These are phyloP conservation scores for Smithornis capensis DNA, from an alignment of 2,113 vertebrate species.

Conservation along the genomic window DNA sequence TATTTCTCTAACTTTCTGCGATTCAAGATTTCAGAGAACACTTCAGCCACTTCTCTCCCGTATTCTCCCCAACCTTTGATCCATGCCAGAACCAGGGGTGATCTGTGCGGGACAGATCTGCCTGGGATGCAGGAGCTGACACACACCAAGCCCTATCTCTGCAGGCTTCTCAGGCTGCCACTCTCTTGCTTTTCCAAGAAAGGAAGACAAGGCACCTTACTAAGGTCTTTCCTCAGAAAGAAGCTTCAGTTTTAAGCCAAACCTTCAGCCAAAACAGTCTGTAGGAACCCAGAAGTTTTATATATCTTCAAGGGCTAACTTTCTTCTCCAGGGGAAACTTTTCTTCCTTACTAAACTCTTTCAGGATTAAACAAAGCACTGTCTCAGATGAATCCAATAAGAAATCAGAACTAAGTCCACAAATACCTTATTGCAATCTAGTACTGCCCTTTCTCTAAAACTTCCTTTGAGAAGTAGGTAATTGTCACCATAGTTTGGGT, in stretches of 20 bases:
- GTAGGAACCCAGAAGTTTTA: neutral
- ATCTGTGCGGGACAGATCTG: neutral
- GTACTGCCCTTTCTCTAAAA: neutral
- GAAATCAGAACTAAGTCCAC: neutral
- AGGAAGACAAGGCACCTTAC: neutral
- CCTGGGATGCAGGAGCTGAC: accelerated
- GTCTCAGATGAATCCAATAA: neutral
- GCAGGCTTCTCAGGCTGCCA: neutral
- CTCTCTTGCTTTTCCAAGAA: neutral
- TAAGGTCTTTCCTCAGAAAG: neutral
- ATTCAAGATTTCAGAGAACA: neutral
- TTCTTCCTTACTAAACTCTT: neutral
- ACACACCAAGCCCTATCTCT: neutral
- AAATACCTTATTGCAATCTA: neutral
- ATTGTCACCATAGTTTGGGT: neutral
- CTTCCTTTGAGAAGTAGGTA: neutral
- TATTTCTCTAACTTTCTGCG: neutral
- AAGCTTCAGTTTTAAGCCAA: neutral
- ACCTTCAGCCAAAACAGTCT: neutral
- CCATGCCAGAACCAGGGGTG: neutral
- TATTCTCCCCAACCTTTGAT: accelerated
- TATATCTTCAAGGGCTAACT: neutral
- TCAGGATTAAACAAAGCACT: neutral
- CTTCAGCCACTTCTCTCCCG: neutral
- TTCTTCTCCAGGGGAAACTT: neutral